Base-by-base conservation (phyloP, 1,140 invertebrate genomes). In the Saccostrea glomerata region DNA sequence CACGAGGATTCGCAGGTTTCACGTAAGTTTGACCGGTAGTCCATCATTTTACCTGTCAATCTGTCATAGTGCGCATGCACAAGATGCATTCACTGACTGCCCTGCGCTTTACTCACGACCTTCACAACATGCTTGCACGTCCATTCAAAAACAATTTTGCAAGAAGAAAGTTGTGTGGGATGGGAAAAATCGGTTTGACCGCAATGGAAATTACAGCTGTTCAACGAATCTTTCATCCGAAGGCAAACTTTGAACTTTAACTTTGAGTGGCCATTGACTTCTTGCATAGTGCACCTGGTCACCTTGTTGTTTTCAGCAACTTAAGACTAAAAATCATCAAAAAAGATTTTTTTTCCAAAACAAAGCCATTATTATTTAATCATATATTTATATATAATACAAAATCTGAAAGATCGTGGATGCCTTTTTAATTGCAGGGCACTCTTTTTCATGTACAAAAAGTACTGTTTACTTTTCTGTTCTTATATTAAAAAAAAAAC, bases 111-210 rank as follows among this genome's bases (percentile, higher is more conserved):
- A 3, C 30, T 73, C 25, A 12, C 25, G 70, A 36, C 70, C 70
- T 73, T 73, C 2, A 15, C 9, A 13, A 30, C 70, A 36, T 73
- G 70, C 25, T 30, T 30, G 70, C 70, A 73, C 70, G 70, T 73
- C 70, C 70, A 73, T 73, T 73, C 70, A 73, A 73, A 47, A 25
- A 73, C 30, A 73, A 73, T 73, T 36, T 30, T 73, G 70, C 70
- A 73, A 73, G 70, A 36, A 73, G 70, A 73, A 40, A 12, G 25
- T 73, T 20, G 47, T 66, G 60, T 66, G 60, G 17, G 60, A 17
- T 66, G 60, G 60, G 60, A 66, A 30, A 30, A 73, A 30, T 73
- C 30, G 70, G 30, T 73, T 30, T 73, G 70, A 73, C 70, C 70
- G 70, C 70, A 13, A 73, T 73, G 70, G 25, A 36, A 12, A 73